Base-by-base conservation (phyloP, 2,113 vertebrate genomes). In the Tamias sibiricus region DNA sequence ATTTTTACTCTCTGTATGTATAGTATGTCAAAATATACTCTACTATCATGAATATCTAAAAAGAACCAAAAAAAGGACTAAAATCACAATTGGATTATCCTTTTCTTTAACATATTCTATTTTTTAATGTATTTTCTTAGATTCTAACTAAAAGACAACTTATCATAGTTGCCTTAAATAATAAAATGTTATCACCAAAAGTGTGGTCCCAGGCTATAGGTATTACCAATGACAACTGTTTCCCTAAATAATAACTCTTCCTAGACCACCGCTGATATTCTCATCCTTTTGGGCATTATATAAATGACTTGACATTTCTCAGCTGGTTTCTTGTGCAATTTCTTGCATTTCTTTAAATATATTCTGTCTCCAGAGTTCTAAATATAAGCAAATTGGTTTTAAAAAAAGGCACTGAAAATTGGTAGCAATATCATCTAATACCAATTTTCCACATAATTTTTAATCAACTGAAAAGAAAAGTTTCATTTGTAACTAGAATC, bases 341-440 rank as follows among this genome's bases (percentile, higher is more conserved):
- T 92, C 76, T 82, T 87, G n/a, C 17, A 87, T 75, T 86, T 97
- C 86, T 75, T 96, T 74, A 93, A 82, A 76, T 77, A 97, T 35
- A 68, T 49, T 62, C 35, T 95, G 85, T 47, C 19, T 28, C 14
- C 11, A 95, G 92, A 76, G 32, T n/a, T 81, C 12, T 85, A 95
- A 91, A 80, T 24, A 54, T 59, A 92, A 81, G 42, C 10, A 76
- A 79, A 83, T 0, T 86, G 7, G 26, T 40, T 40, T 89, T n/a
- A n/a, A n/a, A 76, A 4, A 91, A 75, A 87, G 76, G 77, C 77
- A 13, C 3, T 37, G 42, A 87, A 97, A 93, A 90, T 32, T 90
- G 74, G 13, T 66, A 97, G 17, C n/a, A 90, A 19, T 26, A 74
- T 0, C 68, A 95, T 62, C 79, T 44, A 79, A 89, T 52, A 42